Conservation (phyloP, 2,888 invertebrate species). For the Eremobia ochroleuca region DNA sequence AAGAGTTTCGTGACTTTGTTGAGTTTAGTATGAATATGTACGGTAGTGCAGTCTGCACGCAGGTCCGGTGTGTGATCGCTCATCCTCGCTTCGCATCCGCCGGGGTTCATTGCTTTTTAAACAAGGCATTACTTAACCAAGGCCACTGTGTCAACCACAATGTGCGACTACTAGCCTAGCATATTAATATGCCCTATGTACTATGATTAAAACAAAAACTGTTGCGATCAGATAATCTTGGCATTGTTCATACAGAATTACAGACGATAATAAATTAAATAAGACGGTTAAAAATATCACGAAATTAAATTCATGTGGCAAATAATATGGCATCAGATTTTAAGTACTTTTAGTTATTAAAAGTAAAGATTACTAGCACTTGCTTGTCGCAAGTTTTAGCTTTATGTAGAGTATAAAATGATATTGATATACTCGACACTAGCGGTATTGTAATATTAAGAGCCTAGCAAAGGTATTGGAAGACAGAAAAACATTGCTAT, state of each 20-base stretch:
- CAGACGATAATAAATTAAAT: conserved; percentile 85
- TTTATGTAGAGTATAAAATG: conserved; percentile 68
- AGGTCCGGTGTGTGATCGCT: conserved; percentile 56
- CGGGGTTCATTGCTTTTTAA: conserved; percentile 83
- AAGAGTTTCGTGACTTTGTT: conserved; percentile 16
- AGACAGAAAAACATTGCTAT: conserved; percentile 89
- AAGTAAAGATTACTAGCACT: conserved; percentile 79
- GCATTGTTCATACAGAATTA: conserved; percentile 83
- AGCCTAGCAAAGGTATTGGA: conserved; percentile 84
- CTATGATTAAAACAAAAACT: conserved; percentile 76
- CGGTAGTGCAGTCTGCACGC: conserved; percentile 68
- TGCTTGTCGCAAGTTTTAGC: conserved; percentile 65
- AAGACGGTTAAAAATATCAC: conserved; percentile 88
- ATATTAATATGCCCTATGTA: conserved; percentile 84
- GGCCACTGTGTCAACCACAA: conserved; percentile 88
- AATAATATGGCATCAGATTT: conserved; percentile 90
- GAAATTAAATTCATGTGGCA: conserved; percentile 89
- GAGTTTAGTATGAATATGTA: conserved; percentile 17
- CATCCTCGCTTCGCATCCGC: conserved; percentile 66
- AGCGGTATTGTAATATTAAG: conserved; percentile 74
- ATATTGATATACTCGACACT: conserved; percentile 70
- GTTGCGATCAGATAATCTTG: conserved; percentile 77
- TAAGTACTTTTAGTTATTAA: conserved; percentile 87
- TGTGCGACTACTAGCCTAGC: conserved; percentile 87
- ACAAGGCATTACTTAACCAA: conserved; percentile 85